Base-by-base conservation (phyloP, 2,797 vertebrate species). In the Holocentrus rufus region DNA sequence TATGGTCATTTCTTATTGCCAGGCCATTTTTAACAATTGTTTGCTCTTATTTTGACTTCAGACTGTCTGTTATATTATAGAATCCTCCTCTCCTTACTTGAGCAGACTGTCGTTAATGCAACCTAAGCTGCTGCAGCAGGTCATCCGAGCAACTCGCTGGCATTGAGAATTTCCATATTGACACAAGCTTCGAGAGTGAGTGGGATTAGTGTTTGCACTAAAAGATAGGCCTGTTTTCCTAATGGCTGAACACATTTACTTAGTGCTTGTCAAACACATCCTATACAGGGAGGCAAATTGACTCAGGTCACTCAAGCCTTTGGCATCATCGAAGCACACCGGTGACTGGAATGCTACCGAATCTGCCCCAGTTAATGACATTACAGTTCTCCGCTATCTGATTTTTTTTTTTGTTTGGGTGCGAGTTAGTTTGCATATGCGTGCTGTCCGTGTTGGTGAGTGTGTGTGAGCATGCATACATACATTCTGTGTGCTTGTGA, bases 191-290 rank as follows among this genome's bases (percentile, higher is more conserved):
- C 75, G 76, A 66, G 65, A 87, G 84, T 86, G 88, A 90, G 88
- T 79, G 80, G 79, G 80, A 67, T 91, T 72, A 85, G 80, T 92
- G 91, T 93, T 93, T 93, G 90, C 83, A 82, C 83, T 85, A 72
- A 82, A 70, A 90, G 91, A 92, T 92, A 88, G 86, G 79, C 58
- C 79, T 90, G 88, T 92, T 91, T 90, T 89, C 81, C 69, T 91
- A 91, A 91, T 83, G 77, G 80, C 76, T 75, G 73, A 87, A 65
- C 72, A 90, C 87, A 90, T 93, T 92, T 91, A 79, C 90, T 90
- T 64, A 92, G 81, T 53, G 36, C 85, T 90, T 89, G 88, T 90
- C 88, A 92, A 92, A 92, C 84, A 90, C 85, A 70, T 91, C 89
- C 88, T 85, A 76, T 80, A 77, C 82, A 82, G 70, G 69, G 53